Conservation (phyloP, 2,113 vertebrate genomes). For the Chaetops frenatus region DNA sequence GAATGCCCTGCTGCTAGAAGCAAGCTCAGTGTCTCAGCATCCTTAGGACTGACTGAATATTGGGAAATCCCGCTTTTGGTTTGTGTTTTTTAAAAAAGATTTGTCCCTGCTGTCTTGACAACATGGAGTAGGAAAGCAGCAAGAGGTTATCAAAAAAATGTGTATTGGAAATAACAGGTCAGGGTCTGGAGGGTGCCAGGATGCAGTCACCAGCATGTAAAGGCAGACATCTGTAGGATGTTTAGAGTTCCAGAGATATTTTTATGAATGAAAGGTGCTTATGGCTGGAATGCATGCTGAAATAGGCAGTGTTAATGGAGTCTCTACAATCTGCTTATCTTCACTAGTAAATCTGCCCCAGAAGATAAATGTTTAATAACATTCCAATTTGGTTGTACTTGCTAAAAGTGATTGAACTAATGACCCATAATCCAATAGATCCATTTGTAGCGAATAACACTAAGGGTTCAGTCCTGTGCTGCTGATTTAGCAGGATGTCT, state of each 20-base stretch:
- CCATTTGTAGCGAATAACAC: not conserved
- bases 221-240: conserved; percentile 24
- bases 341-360: not conserved
- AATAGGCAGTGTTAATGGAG: not conserved
- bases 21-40: not conserved
- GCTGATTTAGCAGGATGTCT: not conserved
- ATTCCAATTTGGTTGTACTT: not conserved
- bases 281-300: conserved; percentile 1
- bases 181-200: not conserved
- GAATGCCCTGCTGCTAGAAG: not conserved
- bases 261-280: conserved; percentile 57
- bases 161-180: not conserved
- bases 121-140: not conserved
- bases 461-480: not conserved
- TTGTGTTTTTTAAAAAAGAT: not conserved
- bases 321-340: not conserved
- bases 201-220: not conserved
- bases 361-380: conserved; percentile 37
- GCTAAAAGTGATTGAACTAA: conserved; percentile 20
- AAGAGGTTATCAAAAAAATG: not conserved
- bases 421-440: not conserved
- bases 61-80: not conserved
- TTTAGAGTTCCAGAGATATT: conserved; percentile 43
- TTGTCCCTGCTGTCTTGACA: not conserved
- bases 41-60: not conserved